Percentiles rank a stretch among this genome's conserved stretches.
phyloP scores from a whole-genome alignment of 2,888 invertebrate species.

The Phania funesta region DNA sequence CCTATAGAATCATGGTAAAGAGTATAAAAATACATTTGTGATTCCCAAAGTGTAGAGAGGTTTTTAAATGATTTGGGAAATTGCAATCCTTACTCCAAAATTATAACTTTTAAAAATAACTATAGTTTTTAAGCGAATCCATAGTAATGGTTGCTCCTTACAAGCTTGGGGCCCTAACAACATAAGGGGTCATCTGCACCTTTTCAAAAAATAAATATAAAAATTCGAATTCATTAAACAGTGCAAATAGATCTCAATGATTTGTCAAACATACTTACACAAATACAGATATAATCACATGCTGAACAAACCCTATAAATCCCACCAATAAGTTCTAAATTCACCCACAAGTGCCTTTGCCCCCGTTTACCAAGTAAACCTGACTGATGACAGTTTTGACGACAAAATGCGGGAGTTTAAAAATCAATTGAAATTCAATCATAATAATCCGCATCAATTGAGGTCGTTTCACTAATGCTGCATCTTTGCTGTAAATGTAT shows the following conservation, averaged over 20 bases:
- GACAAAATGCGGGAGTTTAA: slow-evolving; percentile 43
- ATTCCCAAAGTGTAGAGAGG: too few species aligned
- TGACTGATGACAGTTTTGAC: slow-evolving; percentile 44
- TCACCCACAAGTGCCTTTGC: neutral
- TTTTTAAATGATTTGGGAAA: too few species aligned
- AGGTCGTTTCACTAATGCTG: slow-evolving; percentile 57
- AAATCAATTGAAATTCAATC: slow-evolving; percentile 64
- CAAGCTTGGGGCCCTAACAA: too few species aligned
- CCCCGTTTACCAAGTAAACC: neutral
- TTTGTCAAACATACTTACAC: slow-evolving; percentile 17
- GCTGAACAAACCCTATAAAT: neutral
- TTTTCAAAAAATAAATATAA: neutral
- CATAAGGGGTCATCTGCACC: too few species aligned
- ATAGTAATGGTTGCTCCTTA: too few species aligned
- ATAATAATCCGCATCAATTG: slow-evolving; percentile 64
- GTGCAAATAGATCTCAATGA: slow-evolving; percentile 8
- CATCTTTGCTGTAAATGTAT: neutral
- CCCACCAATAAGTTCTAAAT: neutral
- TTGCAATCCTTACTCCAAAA: too few species aligned
- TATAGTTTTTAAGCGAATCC: too few species aligned
- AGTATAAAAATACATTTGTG: too few species aligned
- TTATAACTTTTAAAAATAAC: too few species aligned
- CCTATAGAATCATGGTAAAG: too few species aligned
- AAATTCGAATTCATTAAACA: neutral
- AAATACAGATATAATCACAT: neutral